A percentile compares a stretch with the other conserved stretches of the same genome.
Evolutionary conservation across 2,113 vertebrate genomes (phyloP).

Genomic region (human (Homo sapiens)): DNA sequence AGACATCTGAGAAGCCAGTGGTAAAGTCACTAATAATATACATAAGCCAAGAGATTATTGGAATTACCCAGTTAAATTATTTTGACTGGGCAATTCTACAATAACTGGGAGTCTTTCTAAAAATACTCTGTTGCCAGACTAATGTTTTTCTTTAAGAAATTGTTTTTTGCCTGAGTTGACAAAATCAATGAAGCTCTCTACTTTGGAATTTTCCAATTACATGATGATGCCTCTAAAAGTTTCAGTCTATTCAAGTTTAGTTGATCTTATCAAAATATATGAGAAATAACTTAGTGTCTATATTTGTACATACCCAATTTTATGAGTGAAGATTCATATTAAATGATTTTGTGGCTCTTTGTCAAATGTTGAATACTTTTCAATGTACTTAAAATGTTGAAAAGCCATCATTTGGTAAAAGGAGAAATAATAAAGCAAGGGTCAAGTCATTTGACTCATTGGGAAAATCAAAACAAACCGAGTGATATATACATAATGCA

Average conservation of each 20-base stretch:
- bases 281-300: neutral
- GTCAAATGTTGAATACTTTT: neutral
- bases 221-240: neutral
- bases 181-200: neutral
- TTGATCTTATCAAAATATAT: neutral
- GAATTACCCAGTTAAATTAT: neutral
- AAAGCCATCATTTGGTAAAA: conserved; percentile 1
- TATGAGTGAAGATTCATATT: neutral
- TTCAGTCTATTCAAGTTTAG: neutral
- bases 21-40: neutral
- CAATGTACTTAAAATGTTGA: neutral
- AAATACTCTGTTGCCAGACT: neutral
- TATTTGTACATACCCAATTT: neutral
- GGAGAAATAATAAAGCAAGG: neutral
- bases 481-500: neutral
- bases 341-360: neutral
- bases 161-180: conserved; percentile 3
- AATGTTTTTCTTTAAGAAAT: conserved; percentile 25
- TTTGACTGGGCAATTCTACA: neutral
- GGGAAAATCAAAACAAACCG: neutral
- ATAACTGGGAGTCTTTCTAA: neutral
- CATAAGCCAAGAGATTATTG: neutral
- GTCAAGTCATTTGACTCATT: neutral
- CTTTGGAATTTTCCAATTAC: neutral
- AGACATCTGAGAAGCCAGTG: neutral